Conservation (phyloP, 2,113 vertebrate genomes). For the Morone saxatilis region DNA sequence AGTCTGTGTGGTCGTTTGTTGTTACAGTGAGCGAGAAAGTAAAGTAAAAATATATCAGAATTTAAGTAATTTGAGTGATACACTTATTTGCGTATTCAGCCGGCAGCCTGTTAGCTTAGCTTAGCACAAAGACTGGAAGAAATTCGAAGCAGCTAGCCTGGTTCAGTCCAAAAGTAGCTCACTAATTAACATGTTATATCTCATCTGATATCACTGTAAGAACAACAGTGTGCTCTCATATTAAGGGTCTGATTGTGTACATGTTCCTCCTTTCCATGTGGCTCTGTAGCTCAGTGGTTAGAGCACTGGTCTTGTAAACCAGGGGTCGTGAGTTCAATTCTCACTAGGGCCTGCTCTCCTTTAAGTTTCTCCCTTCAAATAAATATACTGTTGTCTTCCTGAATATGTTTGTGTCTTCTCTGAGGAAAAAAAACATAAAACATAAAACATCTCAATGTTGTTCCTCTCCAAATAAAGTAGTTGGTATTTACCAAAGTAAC, state of each 20-base stretch:
- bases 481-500: no score
- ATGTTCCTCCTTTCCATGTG: no score
- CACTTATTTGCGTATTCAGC: background rate
- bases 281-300: slow-evolving; percentile 1
- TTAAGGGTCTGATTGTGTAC: no score
- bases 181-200: background rate
- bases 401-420: no score
- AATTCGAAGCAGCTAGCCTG: background rate
- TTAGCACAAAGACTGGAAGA: background rate
- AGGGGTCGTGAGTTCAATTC: background rate
- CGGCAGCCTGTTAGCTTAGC: background rate
- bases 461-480: no score
- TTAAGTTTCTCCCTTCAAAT: background rate
- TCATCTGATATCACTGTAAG: no score
- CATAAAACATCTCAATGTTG: no score
- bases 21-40: background rate
- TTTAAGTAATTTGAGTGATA: no score
- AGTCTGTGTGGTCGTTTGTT: background rate
- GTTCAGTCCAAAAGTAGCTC: background rate
- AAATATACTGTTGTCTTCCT: no score
- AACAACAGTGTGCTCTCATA: no score
- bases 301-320: background rate
- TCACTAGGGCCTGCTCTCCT: background rate
- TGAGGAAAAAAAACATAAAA: no score
- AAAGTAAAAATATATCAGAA: no score